Conservation (phyloP, 2,113 vertebrate species). For the Athene cunicularia region DNA sequence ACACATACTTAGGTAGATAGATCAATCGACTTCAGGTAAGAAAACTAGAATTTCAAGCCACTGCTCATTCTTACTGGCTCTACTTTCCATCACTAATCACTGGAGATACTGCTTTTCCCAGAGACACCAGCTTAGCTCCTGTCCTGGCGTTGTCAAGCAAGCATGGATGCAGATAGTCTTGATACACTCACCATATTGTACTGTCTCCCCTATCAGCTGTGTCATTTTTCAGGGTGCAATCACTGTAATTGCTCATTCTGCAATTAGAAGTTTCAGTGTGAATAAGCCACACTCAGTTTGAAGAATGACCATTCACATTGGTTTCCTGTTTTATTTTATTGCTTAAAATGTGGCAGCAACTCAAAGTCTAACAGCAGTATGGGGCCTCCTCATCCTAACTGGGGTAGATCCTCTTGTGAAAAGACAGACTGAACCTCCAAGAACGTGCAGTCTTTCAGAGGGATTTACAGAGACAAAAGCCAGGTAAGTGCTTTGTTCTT, state of each 20-base stretch:
- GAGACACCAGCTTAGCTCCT: background rate
- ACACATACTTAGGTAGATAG: background rate
- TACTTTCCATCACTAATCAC: background rate
- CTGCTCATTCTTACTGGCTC: background rate
- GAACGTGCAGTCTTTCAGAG: background rate
- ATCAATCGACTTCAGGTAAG: background rate
- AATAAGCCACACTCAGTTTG: background rate
- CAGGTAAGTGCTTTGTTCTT: constrained; percentile 6
- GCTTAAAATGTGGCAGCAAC: background rate
- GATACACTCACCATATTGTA: rapidly evolving
- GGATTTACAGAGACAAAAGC: background rate
- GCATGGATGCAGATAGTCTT: background rate
- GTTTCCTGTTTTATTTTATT: constrained; percentile 5
- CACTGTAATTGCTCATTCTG: background rate
- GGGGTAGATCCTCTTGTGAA: background rate
- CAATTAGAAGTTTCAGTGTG: background rate
- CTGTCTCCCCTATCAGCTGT: background rate
- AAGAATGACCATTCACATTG: background rate
- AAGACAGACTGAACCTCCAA: background rate
- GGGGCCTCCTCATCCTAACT: background rate
- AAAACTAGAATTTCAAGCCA: background rate
- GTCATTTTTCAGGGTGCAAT: background rate
- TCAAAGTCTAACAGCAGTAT: background rate
- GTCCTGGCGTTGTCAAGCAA: background rate
- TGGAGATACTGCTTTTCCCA: background rate